Evolutionary conservation across 2,797 vertebrate species (phyloP), one percentile per base, ranked within the genome.

Genomic region (Hemitrygon akajei): DNA sequence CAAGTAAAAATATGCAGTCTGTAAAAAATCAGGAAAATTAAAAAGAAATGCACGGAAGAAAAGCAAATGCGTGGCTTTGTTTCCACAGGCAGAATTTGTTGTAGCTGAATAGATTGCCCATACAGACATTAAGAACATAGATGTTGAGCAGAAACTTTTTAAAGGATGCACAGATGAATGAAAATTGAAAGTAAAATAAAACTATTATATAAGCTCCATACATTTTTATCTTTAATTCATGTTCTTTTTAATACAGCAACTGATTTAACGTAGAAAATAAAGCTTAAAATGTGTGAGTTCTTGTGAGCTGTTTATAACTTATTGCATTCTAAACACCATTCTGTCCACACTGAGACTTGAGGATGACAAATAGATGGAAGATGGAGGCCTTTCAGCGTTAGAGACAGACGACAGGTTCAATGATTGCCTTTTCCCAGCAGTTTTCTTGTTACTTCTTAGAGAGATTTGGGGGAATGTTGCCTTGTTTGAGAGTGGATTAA

Each of bases 351-450:
- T 20, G 22, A 56, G 69, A 25, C 30, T 47, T 75, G 91, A 71
- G 18, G 37, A 92, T 92, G 69, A 75, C 91, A 75, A 69, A 47
- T 92, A 37, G 69, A 92, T 73, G 40, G 27, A 92, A 56, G 69
- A 56, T 92, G 91, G 66, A 75, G 56, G 40, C 22, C 91, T 66
- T 40, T 75, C 14, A 11, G 71, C 40, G 30, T 75, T 71, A 75
- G 91, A 92, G 89, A 73, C 66, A 27, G 87, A 27, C 69, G 6
- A 7, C 71, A 47, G 69, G 91, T 47, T 75, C 91, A 75, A 12
- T 92, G 91, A 92, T 92, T 92, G 91, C 91, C 91, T 92, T 92
- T 92, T 92, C 91, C 40, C 71, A 92, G 91, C 37, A 92, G 75
- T 75, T 30, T 81, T 81, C 75, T 7, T 92, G 22, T 47, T 92